phyloP scores from a whole-genome alignment of 2,888 invertebrate species.

The Drosophila histrio region DNA sequence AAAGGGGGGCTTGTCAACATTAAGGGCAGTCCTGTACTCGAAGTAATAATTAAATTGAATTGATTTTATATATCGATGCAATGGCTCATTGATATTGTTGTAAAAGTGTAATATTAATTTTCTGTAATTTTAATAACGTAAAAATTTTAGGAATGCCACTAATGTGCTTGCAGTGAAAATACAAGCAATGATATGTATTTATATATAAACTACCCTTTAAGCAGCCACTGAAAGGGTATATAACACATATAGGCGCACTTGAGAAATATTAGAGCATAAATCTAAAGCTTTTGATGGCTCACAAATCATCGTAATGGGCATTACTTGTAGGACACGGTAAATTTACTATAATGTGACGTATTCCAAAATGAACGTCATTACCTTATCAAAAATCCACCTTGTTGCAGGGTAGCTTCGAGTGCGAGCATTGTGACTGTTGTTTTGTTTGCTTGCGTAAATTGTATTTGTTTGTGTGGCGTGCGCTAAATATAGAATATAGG shows the following conservation, averaged over 20 bases:
- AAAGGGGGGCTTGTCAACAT: not conserved
- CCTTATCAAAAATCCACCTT: too few relatives aligned
- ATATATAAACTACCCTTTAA: constrained; percentile 2
- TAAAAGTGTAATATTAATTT: not conserved
- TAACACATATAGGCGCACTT: not conserved
- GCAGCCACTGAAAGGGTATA: not conserved
- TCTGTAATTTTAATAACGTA: not conserved
- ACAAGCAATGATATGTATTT: not conserved
- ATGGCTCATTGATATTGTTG: not conserved
- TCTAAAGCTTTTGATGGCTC: too few relatives aligned
- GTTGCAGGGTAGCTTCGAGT: constrained; percentile 36
- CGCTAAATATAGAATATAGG: constrained; percentile 64
- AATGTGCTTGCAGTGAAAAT: not conserved
- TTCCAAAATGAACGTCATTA: too few relatives aligned
- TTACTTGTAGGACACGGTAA: too few relatives aligned
- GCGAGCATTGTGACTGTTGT: constrained; percentile 18
- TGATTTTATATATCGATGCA: not conserved
- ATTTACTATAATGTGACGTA: too few relatives aligned
- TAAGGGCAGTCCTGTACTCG: not conserved
- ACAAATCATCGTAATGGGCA: too few relatives aligned
- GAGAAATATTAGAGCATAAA: not conserved
- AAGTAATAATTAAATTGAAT: not conserved
- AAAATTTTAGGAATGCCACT: not conserved
- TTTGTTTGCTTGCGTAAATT: constrained; percentile 50
- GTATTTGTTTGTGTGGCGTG: constrained; percentile 35